These are phyloP conservation scores for Ecdyonurus torrentis DNA, from an alignment of 2,888 invertebrate genomes.

Conservation along the genomic window DNA sequence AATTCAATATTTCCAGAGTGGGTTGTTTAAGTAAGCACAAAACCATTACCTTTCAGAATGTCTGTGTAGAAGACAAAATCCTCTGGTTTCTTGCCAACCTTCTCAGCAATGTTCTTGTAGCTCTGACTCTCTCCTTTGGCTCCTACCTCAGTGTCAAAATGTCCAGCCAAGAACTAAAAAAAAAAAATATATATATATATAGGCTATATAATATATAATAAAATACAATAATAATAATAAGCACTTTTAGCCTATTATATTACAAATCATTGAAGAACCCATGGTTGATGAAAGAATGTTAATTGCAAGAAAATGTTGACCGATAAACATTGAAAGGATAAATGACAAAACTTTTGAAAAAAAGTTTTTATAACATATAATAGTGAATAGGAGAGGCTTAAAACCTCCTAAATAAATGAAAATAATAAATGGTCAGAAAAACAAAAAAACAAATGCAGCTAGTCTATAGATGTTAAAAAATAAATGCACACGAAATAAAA, in stretches of 20 bases:
- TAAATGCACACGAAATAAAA: too few species aligned
- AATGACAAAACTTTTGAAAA: too few species aligned
- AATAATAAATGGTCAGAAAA: too few species aligned
- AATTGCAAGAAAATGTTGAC: too few species aligned
- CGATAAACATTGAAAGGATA: too few species aligned
- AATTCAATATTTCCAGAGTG: neutral
- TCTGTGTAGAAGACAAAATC: constrained; percentile 79
- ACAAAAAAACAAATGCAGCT: too few species aligned
- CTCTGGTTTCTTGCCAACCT: constrained; percentile 42
- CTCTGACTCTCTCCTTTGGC: constrained; percentile 60
- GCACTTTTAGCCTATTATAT: neutral
- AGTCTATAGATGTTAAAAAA: too few species aligned
- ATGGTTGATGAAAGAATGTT: too few species aligned
- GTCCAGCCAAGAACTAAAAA: constrained; percentile 44
- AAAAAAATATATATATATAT: constrained; percentile 10
- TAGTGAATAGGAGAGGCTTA: too few species aligned
- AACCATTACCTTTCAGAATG: constrained; percentile 46
- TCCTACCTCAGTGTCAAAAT: constrained; percentile 79
- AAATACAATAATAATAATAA: neutral
- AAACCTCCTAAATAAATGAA: too few species aligned
- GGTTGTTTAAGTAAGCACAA: neutral
- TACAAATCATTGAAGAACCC: too few species aligned
- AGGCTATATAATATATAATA: neutral
- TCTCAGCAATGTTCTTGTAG: constrained; percentile 56
- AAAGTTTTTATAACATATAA: too few species aligned